Evolutionary conservation across 1,140 invertebrate species (phyloP).

Genomic region (Formica exsecta): DNA sequence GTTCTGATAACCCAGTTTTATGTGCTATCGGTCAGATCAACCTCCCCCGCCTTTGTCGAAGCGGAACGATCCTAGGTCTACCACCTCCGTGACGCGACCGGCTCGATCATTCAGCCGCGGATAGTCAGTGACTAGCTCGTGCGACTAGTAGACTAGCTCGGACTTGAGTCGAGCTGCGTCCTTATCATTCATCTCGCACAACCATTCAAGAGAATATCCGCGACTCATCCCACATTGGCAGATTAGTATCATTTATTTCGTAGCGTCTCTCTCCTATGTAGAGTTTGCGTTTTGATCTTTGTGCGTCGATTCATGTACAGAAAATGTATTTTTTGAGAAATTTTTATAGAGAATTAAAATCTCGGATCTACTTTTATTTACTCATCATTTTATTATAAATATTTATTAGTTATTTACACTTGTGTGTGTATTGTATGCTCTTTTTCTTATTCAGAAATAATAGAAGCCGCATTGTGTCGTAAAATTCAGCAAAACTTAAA

Average conservation of each 20-base stretch:
- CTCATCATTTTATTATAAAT: neutral
- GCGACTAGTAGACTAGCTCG: conserved; percentile 68
- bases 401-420: neutral
- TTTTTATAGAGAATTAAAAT: neutral
- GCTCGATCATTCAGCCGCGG: conserved; percentile 76
- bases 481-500: neutral
- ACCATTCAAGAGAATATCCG: conserved; percentile 44
- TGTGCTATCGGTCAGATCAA: conserved; percentile 82
- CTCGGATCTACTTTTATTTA: neutral
- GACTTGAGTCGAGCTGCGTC: neutral
- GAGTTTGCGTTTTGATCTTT: neutral
- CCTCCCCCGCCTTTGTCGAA: conserved; percentile 78
- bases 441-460: neutral
- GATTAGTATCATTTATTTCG: neutral
- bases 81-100: conserved; percentile 35
- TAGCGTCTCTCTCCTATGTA: neutral
- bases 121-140: conserved; percentile 74
- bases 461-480: neutral
- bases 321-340: conserved; percentile 1
- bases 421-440: neutral
- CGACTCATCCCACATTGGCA: conserved; percentile 4
- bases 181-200: conserved; percentile 58
- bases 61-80: conserved; percentile 75
- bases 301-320: neutral
- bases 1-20: conserved; percentile 86